Base-by-base conservation (phyloP, 2,888 invertebrate species). In the Cheilosia impressa region DNA sequence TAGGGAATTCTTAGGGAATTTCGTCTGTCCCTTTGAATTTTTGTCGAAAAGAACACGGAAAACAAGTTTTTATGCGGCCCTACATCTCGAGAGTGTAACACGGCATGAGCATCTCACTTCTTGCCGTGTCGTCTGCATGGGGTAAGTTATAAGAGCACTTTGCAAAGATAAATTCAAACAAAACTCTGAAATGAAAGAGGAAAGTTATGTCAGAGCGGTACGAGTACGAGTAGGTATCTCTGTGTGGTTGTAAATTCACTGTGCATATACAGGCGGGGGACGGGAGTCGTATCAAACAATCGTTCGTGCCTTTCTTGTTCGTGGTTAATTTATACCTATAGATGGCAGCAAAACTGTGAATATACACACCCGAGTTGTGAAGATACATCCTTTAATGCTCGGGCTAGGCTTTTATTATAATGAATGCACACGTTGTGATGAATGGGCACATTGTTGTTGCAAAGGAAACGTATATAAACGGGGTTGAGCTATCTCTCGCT, bases 91-190 rank as follows among this genome's bases (percentile, higher is more conserved):
- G 63, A 66, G 62, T 72, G 81, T 76, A 85, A 68, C 80, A 66
- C 50, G 76, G 85, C 85, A 55, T 47, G 76, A 31, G 34, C 43
- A 13, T 17, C 19, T 41, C 24, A 13, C 7, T 27, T 34, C 57
- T 22, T 9, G n/a, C n/a, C n/a, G 27, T 45, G 9, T 55, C 75
- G 71, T 84, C 75, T 69, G 81, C 71, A 80, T 76, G 85, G 85
- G 72, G 72, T 85, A 85, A 85, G 63, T 77, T 85, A 72, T 72
- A 68, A 85, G 81, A 81, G 81, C 81, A 76, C 76, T 85, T 81
- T 72, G 62, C 76, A 13, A 58, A 72, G 76, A 85, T 81, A 85
- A 81, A 80, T 84, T 72, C 72, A 85, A 52, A 77, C 80, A 76
- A 76, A 85, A 77, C 57, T 72, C 52, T 53, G 53, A 65, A 65